Conservation (phyloP, 2,888 invertebrate species). For the Noctua janthe region DNA sequence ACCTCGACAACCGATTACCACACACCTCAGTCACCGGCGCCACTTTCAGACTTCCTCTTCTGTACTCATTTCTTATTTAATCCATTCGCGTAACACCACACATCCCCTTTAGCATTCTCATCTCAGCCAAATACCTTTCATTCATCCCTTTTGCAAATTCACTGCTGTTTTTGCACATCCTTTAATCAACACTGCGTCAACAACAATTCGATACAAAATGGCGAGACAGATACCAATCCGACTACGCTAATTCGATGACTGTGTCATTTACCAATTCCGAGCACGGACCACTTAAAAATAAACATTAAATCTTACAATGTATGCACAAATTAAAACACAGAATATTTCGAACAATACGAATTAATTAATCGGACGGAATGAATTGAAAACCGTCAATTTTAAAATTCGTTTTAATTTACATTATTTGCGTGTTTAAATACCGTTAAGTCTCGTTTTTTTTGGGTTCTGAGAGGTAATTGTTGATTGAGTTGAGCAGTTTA, state of each 20-base stretch:
- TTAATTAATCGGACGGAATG: slow-evolving; percentile 40
- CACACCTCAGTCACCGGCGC: too few species aligned
- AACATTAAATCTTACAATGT: slow-evolving; percentile 38
- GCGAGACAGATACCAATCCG: not conserved
- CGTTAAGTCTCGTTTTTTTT: not conserved
- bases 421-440: slow-evolving; percentile 21
- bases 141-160: not conserved
- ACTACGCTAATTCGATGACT: slow-evolving; percentile 22
- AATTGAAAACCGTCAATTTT: slow-evolving; percentile 26
- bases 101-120: not conserved
- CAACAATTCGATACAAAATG: not conserved
- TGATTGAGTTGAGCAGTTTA: too few species aligned
- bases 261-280: slow-evolving; percentile 24
- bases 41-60: too few species aligned
- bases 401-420: slow-evolving; percentile 29
- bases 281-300: slow-evolving; percentile 27
- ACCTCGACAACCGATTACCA: too few species aligned
- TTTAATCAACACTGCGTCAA: not conserved
- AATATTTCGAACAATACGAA: slow-evolving; percentile 34
- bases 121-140: not conserved
- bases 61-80: too few species aligned
- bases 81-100: not conserved
- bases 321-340: slow-evolving; percentile 41
- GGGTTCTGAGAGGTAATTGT: not conserved
- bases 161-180: not conserved